phyloP scores from a whole-genome alignment of 2,113 vertebrate genomes.

The Hippocampus zosterae region DNA sequence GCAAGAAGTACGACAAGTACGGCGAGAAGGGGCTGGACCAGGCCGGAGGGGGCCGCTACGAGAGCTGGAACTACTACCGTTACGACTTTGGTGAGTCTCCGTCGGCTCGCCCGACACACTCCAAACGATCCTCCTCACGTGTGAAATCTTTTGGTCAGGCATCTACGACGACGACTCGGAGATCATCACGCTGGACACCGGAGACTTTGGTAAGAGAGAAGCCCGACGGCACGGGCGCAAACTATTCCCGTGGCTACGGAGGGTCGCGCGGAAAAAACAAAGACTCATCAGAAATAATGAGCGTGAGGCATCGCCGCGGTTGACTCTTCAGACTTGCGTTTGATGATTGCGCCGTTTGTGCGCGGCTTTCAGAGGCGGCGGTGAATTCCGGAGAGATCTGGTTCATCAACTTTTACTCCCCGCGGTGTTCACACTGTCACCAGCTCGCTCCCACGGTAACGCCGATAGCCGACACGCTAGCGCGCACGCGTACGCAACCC shows the following conservation, averaged over 20 bases:
- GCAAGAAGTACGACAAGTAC: conserved; percentile 98
- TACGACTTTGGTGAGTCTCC: conserved; percentile 88
- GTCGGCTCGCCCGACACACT: no score
- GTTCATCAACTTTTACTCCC: conserved; percentile 98
- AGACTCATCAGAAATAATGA: neutral
- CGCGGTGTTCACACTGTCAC: conserved; percentile 96
- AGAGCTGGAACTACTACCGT: conserved; percentile 95
- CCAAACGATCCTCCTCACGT: neutral
- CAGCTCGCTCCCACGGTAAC: conserved; percentile 89
- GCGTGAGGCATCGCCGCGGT: neutral
- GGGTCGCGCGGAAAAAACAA: no score
- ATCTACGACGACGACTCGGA: conserved; percentile 97
- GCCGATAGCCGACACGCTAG: neutral
- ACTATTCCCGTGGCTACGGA: no score
- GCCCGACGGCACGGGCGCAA: no score
- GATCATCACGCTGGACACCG: conserved; percentile 93
- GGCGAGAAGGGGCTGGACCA: conserved; percentile 94
- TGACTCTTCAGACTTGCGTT: no score
- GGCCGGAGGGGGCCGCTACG: conserved; percentile 86
- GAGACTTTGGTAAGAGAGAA: conserved; percentile 87
- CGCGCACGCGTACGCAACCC: neutral
- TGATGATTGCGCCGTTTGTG: neutral
- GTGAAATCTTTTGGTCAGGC: conserved; percentile 68
- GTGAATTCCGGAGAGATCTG: conserved; percentile 94
- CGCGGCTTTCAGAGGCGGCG: conserved; percentile 72